Percentiles rank a stretch among this genome's conserved stretches.
Conservation (phyloP, 2,113 vertebrate genomes). For the Uria aalge region DNA sequence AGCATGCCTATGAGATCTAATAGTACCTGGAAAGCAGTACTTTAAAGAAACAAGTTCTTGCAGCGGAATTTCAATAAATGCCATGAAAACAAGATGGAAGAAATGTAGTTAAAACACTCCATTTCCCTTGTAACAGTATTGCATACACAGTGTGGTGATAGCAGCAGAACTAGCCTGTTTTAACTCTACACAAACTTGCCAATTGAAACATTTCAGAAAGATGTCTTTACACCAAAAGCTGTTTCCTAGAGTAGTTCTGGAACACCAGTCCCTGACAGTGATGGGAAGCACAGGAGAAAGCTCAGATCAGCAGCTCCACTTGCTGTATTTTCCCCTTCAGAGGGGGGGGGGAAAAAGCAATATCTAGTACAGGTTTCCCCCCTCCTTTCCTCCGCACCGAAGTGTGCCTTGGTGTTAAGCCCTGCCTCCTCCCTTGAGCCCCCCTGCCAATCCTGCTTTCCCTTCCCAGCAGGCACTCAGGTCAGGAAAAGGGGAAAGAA, state of each 20-base stretch:
- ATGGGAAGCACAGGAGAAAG: not conserved
- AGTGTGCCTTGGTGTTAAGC: not conserved
- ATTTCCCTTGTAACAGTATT: not conserved
- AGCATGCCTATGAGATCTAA: not conserved
- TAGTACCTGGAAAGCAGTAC: not conserved
- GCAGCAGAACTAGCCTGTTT: not conserved
- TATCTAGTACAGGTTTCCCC: not conserved
- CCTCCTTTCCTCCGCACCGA: not conserved
- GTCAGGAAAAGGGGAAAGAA: not conserved
- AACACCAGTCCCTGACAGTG: not conserved
- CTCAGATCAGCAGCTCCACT: not conserved
- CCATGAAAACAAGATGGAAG: not conserved
- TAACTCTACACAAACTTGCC: not conserved
- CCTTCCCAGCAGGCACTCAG: not conserved
- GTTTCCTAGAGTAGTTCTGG: not conserved
- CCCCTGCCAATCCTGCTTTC: not conserved
- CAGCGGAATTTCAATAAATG: not conserved
- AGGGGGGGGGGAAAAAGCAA: not conserved
- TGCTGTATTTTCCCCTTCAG: not conserved
- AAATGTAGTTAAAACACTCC: fast-evolving
- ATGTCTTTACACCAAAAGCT: not conserved
- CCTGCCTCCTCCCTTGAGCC: not conserved
- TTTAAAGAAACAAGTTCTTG: not conserved
- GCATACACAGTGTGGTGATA: fast-evolving
- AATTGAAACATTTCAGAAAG: not conserved